phyloP scores from a whole-genome alignment of 2,888 invertebrate genomes.

The Abscondita cerata region DNA sequence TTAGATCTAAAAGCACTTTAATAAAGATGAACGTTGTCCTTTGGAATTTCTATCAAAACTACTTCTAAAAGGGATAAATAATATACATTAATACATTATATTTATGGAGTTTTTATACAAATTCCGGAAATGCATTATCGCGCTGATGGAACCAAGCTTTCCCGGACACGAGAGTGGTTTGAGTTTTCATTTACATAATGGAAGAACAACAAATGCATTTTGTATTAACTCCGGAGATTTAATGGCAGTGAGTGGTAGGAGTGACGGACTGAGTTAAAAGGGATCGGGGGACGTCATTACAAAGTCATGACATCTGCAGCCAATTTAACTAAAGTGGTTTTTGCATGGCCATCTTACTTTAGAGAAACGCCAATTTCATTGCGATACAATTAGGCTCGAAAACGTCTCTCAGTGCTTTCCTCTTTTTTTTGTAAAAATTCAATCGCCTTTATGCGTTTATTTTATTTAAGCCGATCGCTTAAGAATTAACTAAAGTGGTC shows the following conservation, averaged over 20 bases:
- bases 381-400: constrained; percentile 39
- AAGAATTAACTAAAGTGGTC: no score
- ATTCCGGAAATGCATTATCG: constrained; percentile 56
- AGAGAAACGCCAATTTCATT: constrained; percentile 31
- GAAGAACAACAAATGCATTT: constrained; percentile 62
- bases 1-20: constrained; percentile 28
- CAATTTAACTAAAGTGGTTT: constrained; percentile 59
- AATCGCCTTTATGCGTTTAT: no score
- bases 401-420: constrained; percentile 24
- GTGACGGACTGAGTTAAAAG: constrained; percentile 38
- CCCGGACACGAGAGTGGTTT: constrained; percentile 50
- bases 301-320: constrained; percentile 58
- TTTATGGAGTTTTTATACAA: constrained; percentile 38
- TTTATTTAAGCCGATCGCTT: no score
- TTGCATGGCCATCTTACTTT: constrained; percentile 50
- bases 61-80: constrained; percentile 29
- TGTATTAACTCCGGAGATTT: constrained; percentile 61
- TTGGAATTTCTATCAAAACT: constrained; percentile 22
- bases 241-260: constrained; percentile 56
- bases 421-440: no score
- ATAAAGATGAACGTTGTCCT: constrained; percentile 25
- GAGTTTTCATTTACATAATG: constrained; percentile 62
- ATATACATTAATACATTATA: constrained; percentile 36
- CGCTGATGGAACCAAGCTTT: constrained; percentile 52
- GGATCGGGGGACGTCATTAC: constrained; percentile 51